These are phyloP conservation scores for Paedocypris micromegethes DNA, from an alignment of 2,797 vertebrate species.

Conservation along the genomic window DNA sequence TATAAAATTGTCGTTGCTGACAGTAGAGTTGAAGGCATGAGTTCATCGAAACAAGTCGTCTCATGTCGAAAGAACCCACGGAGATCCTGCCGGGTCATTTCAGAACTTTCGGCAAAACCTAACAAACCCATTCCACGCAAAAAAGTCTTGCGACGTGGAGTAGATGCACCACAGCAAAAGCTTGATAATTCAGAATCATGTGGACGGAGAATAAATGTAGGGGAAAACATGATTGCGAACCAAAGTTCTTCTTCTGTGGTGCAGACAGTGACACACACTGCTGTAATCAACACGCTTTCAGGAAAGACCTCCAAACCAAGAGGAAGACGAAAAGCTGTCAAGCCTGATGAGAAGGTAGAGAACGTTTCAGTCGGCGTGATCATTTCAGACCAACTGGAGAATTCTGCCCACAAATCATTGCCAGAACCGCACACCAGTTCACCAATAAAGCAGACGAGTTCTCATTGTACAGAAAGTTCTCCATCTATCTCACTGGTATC, in stretches of 20 bases:
- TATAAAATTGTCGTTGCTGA: not conserved
- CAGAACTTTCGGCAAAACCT: not conserved
- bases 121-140: not conserved
- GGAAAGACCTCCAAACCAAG: not conserved
- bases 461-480: too few relatives aligned
- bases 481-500: too few relatives aligned
- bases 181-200: not conserved
- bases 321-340: constrained; percentile 11
- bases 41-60: not conserved
- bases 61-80: not conserved
- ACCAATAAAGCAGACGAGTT: not conserved
- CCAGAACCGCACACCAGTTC: not conserved
- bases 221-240: constrained; percentile 3
- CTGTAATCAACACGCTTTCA: not conserved
- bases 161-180: not conserved
- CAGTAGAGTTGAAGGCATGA: constrained; percentile 28
- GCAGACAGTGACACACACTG: not conserved
- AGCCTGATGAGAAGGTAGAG: not conserved
- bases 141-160: not conserved
- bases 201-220: not conserved
- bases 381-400: not conserved
- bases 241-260: not conserved
- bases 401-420: not conserved
- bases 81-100: not conserved
- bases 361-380: not conserved